These are phyloP conservation scores for Melinopterus prodromus DNA, from an alignment of 2,888 invertebrate species.

Conservation along the genomic window DNA sequence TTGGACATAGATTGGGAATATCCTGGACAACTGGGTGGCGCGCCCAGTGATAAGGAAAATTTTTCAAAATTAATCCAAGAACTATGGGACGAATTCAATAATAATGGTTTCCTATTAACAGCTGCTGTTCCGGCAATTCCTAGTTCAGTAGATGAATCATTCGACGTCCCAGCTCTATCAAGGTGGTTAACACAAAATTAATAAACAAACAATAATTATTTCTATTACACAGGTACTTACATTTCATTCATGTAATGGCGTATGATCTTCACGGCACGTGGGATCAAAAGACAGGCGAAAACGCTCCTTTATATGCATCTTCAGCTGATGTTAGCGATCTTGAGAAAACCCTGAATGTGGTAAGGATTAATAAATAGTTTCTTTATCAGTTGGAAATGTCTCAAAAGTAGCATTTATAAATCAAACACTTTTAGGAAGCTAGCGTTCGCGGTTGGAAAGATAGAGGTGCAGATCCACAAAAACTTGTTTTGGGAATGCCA, in stretches of 20 bases:
- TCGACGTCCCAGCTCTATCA: not conserved
- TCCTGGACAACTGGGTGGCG: not conserved
- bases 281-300: not conserved
- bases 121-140: not conserved
- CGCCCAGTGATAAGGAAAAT: not conserved
- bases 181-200: not conserved
- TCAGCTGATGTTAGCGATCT: not conserved
- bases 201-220: not conserved
- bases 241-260: not conserved
- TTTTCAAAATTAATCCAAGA: not conserved
- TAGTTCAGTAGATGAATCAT: not conserved
- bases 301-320: not conserved
- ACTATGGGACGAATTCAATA: not conserved
- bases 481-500: conserved; percentile 74
- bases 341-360: not conserved
- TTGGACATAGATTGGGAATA: not conserved
- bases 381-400: too few relatives aligned
- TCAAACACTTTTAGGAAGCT: conserved; percentile 42
- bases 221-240: not conserved
- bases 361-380: not conserved
- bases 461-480: conserved; percentile 67
- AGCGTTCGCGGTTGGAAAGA: conserved; percentile 63
- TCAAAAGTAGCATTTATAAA: too few relatives aligned
- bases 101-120: not conserved
- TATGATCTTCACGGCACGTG: not conserved